phyloP scores from a whole-genome alignment of 2,113 vertebrate genomes.

The Enhydra lutris region DNA sequence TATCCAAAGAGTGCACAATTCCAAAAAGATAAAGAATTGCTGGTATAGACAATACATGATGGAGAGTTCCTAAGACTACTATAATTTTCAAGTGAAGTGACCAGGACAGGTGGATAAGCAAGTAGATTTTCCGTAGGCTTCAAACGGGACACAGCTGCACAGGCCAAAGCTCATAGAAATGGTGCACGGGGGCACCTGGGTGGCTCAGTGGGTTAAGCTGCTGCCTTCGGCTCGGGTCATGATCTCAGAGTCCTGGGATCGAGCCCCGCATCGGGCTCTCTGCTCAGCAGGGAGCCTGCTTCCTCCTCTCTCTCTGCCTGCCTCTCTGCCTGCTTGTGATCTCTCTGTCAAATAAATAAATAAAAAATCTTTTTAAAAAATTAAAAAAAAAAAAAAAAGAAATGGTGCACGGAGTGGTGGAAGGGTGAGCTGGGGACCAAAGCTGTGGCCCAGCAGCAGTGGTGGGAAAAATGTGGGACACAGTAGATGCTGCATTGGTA shows the following conservation, averaged over 20 bases:
- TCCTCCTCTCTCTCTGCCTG: no score
- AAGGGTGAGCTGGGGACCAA: not conserved
- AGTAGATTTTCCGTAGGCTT: not conserved
- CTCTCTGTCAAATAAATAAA: no score
- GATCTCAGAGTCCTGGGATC: no score
- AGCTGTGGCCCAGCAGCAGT: not conserved
- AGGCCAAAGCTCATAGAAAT: not conserved
- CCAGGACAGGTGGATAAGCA: not conserved
- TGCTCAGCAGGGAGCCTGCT: no score
- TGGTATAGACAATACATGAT: not conserved
- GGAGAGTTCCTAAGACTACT: not conserved
- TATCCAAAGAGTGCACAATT: not conserved
- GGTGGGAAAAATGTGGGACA: accelerated
- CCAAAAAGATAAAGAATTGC: not conserved
- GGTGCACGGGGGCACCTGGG: no score
- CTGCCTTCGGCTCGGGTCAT: no score
- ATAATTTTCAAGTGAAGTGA: slow-evolving; percentile 41
- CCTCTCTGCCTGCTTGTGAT: no score
- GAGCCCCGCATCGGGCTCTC: no score
- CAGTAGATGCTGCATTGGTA: not conserved
- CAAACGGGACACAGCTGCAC: not conserved
- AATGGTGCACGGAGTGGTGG: accelerated
- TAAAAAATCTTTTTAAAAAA: no score
- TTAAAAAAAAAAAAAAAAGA: no score
- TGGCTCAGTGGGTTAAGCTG: no score